A percentile compares a stretch with the other conserved stretches of the same genome.
phyloP scores from a whole-genome alignment of 92 coral and sea anemone species.

The Heliopora coerulea region DNA sequence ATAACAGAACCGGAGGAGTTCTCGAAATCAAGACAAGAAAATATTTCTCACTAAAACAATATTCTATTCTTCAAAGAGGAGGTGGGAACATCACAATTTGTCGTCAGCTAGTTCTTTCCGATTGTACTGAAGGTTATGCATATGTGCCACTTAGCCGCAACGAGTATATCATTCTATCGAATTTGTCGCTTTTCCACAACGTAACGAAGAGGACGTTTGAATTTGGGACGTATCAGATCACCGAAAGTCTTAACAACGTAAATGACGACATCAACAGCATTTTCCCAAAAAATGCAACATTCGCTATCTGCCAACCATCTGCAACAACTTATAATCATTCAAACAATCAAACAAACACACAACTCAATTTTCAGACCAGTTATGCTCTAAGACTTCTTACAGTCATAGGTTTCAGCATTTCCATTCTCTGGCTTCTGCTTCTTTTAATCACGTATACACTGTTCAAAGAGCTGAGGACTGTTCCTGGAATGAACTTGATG shows the following conservation, averaged over 20 bases:
- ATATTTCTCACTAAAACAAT: neutral
- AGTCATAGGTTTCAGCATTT: constrained; percentile 28
- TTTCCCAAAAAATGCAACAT: neutral
- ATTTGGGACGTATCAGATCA: constrained; percentile 10
- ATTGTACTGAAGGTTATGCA: neutral
- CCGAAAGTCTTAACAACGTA: too few relatives aligned
- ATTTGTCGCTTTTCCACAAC: constrained; percentile 18
- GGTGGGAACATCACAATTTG: constrained; percentile 4
- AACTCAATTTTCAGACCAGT: too few relatives aligned
- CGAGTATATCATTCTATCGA: neutral
- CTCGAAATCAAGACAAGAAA: neutral
- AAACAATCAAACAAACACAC: neutral
- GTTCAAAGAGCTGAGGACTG: constrained; percentile 42
- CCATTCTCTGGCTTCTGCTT: constrained; percentile 27
- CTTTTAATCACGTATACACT: constrained; percentile 33
- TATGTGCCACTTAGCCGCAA: neutral
- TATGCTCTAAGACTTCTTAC: constrained; percentile 22
- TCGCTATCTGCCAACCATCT: neutral
- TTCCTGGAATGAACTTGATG: constrained; percentile 47
- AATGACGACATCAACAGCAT: neutral
- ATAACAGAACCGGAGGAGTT: neutral
- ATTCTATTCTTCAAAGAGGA: neutral
- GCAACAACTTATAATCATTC: neutral
- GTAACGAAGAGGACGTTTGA: neutral
- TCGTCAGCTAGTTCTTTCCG: constrained; percentile 16